Evolutionary conservation across 2,113 vertebrate species (phyloP).

Genomic region (Grammomys surdaster): DNA sequence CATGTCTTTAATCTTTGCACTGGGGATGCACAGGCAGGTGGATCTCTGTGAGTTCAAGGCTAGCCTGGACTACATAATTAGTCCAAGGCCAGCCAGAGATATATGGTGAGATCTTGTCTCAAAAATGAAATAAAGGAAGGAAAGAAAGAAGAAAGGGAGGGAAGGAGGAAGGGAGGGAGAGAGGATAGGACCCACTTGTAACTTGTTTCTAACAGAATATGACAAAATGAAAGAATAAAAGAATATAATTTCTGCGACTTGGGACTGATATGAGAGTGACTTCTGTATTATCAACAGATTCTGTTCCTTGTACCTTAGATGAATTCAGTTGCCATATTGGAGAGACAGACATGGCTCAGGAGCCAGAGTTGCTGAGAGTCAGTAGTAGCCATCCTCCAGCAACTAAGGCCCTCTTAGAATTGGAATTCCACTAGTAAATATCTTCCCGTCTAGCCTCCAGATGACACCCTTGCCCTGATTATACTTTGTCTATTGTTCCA

Average conservation of each 20-base stretch:
- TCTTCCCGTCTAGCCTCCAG: background rate
- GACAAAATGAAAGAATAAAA: background rate
- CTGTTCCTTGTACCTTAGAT: background rate
- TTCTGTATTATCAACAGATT: background rate
- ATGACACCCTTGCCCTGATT: background rate
- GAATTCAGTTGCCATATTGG: background rate
- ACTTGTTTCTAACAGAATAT: slow-evolving; percentile 9
- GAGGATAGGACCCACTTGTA: background rate
- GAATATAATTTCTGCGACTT: background rate
- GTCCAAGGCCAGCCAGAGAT: background rate
- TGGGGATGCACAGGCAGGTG: background rate
- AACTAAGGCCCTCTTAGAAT: background rate
- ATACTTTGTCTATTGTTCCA: background rate
- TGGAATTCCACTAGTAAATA: background rate
- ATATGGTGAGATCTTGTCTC: background rate
- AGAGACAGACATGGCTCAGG: background rate
- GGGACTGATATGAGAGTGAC: background rate
- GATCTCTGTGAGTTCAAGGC: background rate
- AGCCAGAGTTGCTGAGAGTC: background rate
- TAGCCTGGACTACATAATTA: too few relatives aligned
- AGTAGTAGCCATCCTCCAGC: background rate
- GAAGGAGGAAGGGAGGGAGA: background rate
- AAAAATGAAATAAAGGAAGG: background rate
- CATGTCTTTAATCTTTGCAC: background rate
- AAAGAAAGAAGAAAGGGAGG: too few relatives aligned